Percentiles rank a stretch among this genome's conserved stretches.
Conservation (phyloP, 2,113 vertebrate genomes). For the Scortum barcoo region DNA sequence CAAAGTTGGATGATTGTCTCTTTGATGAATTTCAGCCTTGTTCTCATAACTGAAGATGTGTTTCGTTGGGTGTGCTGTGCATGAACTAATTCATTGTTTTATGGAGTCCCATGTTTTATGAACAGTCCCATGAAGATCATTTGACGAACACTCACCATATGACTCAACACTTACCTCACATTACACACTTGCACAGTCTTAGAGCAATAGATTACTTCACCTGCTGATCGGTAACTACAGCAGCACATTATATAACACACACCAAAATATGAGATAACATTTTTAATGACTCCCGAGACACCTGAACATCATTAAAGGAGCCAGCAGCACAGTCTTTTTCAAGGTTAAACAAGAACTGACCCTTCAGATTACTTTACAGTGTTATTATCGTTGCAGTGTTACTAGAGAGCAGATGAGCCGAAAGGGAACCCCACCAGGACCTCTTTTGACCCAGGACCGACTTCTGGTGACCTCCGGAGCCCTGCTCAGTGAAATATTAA, state of each 20-base stretch:
- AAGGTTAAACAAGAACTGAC: neutral
- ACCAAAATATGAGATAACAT: neutral
- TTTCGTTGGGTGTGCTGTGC: too few relatives aligned
- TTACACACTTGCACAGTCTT: neutral
- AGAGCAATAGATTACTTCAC: neutral
- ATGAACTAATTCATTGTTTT: too few relatives aligned
- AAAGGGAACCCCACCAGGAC: neutral
- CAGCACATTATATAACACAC: neutral
- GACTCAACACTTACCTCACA: too few relatives aligned
- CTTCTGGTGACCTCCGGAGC: conserved; percentile 44
- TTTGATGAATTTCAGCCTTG: neutral
- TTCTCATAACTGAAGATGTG: too few relatives aligned
- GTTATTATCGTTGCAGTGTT: neutral
- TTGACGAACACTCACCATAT: neutral
- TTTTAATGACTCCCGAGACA: neutral
- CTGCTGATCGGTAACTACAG: neutral
- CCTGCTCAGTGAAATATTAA: conserved; percentile 13
- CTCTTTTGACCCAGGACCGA: conserved; percentile 27
- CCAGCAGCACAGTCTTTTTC: neutral
- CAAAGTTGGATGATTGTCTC: neutral
- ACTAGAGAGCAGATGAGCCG: conserved; percentile 10
- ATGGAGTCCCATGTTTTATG: too few relatives aligned
- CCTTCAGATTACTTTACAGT: neutral
- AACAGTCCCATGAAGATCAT: neutral
- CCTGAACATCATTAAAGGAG: neutral